Percentiles rank a stretch among this genome's conserved stretches.
These are phyloP conservation scores for Dinothrombium tinctorium DNA, from an alignment of 1,140 invertebrate genomes.

Conservation along the genomic window DNA sequence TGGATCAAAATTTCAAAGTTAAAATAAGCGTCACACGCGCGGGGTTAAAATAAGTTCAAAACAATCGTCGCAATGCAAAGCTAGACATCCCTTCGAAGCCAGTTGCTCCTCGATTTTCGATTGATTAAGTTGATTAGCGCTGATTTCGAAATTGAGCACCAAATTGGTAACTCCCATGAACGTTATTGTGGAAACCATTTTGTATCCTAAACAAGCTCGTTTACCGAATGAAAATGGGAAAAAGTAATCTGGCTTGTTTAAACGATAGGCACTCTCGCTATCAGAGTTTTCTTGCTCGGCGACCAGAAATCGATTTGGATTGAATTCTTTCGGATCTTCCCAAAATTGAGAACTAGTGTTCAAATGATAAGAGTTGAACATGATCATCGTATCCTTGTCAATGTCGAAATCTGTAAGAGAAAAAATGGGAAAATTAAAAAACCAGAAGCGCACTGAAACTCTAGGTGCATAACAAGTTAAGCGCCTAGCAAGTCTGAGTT, in stretches of 20 bases:
- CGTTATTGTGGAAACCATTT: conserved; percentile 36
- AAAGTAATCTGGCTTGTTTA: conserved; percentile 33
- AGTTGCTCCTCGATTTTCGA: too few relatives aligned
- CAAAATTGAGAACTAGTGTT: conserved; percentile 48
- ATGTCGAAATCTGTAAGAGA: conserved; percentile 34
- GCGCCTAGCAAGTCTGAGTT: background rate
- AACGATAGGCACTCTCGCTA: background rate
- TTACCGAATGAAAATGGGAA: conserved; percentile 62
- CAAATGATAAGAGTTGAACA: conserved; percentile 64
- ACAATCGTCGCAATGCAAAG: too few relatives aligned
- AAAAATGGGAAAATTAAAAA: background rate
- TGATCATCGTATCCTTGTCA: conserved; percentile 51
- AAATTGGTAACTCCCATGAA: too few relatives aligned
- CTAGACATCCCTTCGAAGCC: too few relatives aligned
- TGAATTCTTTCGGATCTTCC: conserved; percentile 41
- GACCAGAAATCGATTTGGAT: conserved; percentile 37
- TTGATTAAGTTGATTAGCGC: too few relatives aligned
- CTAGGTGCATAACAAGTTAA: background rate
- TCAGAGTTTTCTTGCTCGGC: background rate
- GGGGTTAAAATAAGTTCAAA: too few relatives aligned
- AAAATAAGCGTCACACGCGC: too few relatives aligned
- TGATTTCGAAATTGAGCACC: too few relatives aligned
- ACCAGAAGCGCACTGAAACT: background rate
- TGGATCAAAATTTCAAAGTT: too few relatives aligned
- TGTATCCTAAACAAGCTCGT: conserved; percentile 65